A percentile compares a stretch with the other conserved stretches of the same genome.
Conservation (phyloP, 2,888 invertebrate species). For the Falcaria lacertinaria region DNA sequence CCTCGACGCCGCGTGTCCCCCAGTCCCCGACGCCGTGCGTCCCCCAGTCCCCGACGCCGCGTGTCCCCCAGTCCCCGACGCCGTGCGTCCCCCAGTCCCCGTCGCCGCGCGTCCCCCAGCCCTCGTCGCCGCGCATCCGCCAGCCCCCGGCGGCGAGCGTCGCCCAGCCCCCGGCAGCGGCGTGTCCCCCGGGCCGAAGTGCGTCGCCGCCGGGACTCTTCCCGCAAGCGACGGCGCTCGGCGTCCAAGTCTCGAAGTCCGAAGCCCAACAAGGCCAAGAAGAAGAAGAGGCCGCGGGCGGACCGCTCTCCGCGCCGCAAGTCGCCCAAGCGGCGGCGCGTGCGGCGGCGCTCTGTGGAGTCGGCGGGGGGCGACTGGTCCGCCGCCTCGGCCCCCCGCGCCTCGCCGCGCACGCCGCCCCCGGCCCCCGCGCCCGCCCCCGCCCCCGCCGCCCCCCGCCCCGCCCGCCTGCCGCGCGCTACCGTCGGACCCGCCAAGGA, state of each 20-base stretch:
- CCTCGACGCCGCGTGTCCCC: constrained; percentile 2
- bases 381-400: constrained; percentile 66
- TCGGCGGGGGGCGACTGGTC: constrained; percentile 9
- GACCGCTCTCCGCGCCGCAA: constrained; percentile 31
- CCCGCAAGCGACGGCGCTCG: constrained; percentile 10
- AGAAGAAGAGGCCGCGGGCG: constrained; percentile 50
- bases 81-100: constrained; percentile 19
- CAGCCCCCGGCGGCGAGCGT: constrained; percentile 3
- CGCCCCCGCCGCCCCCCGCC: constrained; percentile 30
- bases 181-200: constrained; percentile 20
- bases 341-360: constrained; percentile 12
- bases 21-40: constrained; percentile 19
- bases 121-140: not conserved
- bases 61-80: constrained; percentile 25
- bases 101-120: constrained; percentile 16
- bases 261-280: constrained; percentile 43
- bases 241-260: constrained; percentile 19
- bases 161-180: constrained; percentile 14
- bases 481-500: constrained; percentile 85
- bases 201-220: constrained; percentile 18
- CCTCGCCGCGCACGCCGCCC: constrained; percentile 83
- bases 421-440: constrained; percentile 52
- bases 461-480: constrained; percentile 54
- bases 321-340: constrained; percentile 24
- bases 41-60: constrained; percentile 36